A percentile compares a stretch with the other conserved stretches of the same genome.
These are phyloP conservation scores for Pterophyllum scalare DNA, from an alignment of 2,113 vertebrate species.

Conservation along the genomic window DNA sequence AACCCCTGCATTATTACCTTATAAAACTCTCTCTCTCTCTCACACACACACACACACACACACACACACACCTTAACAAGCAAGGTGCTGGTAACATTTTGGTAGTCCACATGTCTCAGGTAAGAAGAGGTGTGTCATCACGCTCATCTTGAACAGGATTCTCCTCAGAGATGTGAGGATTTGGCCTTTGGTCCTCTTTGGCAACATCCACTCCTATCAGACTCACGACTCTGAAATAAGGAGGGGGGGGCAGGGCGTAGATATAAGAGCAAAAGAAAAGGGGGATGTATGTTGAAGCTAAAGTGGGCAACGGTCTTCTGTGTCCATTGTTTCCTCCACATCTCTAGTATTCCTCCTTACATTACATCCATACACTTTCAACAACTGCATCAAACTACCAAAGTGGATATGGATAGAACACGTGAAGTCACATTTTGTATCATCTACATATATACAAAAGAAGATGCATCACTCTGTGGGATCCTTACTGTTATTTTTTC, in stretches of 20 bases:
- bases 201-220: slow-evolving; percentile 55
- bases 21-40: no score
- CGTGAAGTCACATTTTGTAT: not conserved
- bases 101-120: slow-evolving; percentile 12
- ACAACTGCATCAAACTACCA: not conserved
- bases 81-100: not conserved
- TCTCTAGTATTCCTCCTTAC: not conserved
- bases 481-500: no score
- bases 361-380: not conserved
- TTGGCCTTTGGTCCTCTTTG: slow-evolving; percentile 36
- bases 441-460: not conserved
- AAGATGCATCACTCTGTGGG: not conserved
- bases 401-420: not conserved
- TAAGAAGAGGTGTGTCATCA: slow-evolving; percentile 29
- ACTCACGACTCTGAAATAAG: slow-evolving; percentile 60
- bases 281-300: not conserved
- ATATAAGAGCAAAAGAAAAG: not conserved
- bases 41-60: not conserved
- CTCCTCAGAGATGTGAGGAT: slow-evolving; percentile 43
- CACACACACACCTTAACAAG: not conserved
- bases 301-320: not conserved
- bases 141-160: slow-evolving; percentile 38
- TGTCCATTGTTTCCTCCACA: not conserved
- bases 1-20: not conserved
- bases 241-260: not conserved